Evolutionary conservation across 2,888 invertebrate genomes (phyloP), one percentile per base, ranked within the genome.

Genomic region (Acrobasis consociella): DNA sequence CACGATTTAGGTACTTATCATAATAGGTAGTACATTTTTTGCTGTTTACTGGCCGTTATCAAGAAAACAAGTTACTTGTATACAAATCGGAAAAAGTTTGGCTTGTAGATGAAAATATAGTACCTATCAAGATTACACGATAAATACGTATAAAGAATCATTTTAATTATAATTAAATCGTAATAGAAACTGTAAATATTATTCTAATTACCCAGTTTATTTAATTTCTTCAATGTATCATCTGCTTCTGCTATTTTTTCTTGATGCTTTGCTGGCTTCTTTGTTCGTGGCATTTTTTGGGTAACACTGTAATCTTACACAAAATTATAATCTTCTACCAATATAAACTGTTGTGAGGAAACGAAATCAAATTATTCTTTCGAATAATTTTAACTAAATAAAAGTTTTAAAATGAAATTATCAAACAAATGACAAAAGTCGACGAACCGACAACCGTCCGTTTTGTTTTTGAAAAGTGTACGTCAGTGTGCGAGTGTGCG

Each of bases 251-350:
- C 63, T 1, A 70, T 62, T 69, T 87, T 87, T 60, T 89, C 88
- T 66, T 78, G 80, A 69, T 82, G 86, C 52, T 76, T 81, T 3
- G 72, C 81, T 10, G 91, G 90, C 46, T 86, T 82, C 73, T 92
- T 92, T 16, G 92, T 92, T 64, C 92, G 81, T 16, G 91, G 90
- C 92, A 92, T 92, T 77, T 77, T 81, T 16, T 31, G 8, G 31
- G 31, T 8, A 31, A 31, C 31, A 31, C 31, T 31, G 31, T 31
- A 7, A 31, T 31, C 31, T 31, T 31, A 31, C 8, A 31, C 31
- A 31, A 31, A 31, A 2, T 46, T 10, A 11, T 42, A 42, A 10
- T 11, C 13, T 46, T 46, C 46, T 46, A n/a, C 5, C 11, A 2
- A 46, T 13, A 46, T n/a, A 42, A 3, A 46, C n/a, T 42, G 13